phyloP scores from a whole-genome alignment of 2,888 invertebrate genomes.

The Himalopsyche tibetana region DNA sequence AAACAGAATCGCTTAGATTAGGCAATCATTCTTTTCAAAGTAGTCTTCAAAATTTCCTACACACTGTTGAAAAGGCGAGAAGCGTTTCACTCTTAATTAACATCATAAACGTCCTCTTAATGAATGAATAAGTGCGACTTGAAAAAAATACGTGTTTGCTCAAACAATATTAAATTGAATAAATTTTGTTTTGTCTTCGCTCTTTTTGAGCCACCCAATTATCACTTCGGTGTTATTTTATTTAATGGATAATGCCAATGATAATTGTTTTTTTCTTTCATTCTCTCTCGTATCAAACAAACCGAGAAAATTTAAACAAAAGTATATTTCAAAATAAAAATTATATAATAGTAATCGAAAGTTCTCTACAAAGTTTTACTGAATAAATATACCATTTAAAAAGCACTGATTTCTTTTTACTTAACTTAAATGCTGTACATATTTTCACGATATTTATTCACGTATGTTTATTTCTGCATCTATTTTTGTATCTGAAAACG shows the following conservation, averaged over 20 bases:
- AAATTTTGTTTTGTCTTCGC: constrained; percentile 39
- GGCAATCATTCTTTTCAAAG: too few species aligned
- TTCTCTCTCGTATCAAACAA: constrained; percentile 20
- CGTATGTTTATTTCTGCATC: too few species aligned
- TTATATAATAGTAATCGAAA: too few species aligned
- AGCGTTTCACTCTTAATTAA: constrained; percentile 3
- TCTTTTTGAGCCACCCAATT: constrained; percentile 42
- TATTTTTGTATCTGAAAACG: too few species aligned
- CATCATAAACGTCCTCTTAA: constrained; percentile 64
- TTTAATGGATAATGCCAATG: constrained; percentile 54
- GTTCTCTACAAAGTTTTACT: too few species aligned
- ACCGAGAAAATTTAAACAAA: background rate
- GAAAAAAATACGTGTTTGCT: constrained; percentile 45
- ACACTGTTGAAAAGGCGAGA: too few species aligned
- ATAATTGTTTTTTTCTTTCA: constrained; percentile 65
- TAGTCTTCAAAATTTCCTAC: too few species aligned
- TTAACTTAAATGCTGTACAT: too few species aligned
- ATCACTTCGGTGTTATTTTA: constrained; percentile 35
- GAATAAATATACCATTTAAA: too few species aligned
- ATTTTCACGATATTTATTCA: too few species aligned
- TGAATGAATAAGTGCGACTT: constrained; percentile 26
- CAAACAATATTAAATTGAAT: constrained; percentile 36
- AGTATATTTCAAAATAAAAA: background rate
- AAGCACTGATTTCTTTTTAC: too few species aligned
- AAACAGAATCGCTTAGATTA: too few species aligned